Evolutionary conservation across 2,888 invertebrate species (phyloP).

Genomic region (Pimpla rufipes): DNA sequence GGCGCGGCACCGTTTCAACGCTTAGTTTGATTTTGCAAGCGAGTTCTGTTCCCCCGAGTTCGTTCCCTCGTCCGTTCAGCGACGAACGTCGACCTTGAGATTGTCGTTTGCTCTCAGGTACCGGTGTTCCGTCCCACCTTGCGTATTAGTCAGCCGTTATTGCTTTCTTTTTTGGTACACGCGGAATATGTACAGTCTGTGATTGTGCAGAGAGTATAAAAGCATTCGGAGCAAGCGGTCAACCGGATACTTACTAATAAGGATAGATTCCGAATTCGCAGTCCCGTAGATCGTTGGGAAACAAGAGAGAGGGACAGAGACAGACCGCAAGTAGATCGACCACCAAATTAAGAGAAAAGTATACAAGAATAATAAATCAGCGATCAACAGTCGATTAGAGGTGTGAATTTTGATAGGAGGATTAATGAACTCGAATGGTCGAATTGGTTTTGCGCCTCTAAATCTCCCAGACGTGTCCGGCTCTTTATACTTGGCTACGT

Average conservation of each 20-base stretch:
- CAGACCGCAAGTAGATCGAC: slow-evolving; percentile 82
- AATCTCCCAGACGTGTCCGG: not conserved
- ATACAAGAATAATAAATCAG: slow-evolving; percentile 75
- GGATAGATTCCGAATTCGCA: slow-evolving; percentile 69
- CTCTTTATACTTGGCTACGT: not conserved
- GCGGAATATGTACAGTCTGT: slow-evolving; percentile 3
- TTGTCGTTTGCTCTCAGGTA: slow-evolving; percentile 37
- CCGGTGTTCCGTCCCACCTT: slow-evolving; percentile 30
- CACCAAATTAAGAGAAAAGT: slow-evolving; percentile 83
- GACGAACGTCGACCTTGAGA: slow-evolving; percentile 29
- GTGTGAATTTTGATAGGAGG: slow-evolving; percentile 11
- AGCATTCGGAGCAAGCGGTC: slow-evolving; percentile 62
- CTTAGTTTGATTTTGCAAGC: slow-evolving; percentile 21
- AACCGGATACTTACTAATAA: slow-evolving; percentile 83
- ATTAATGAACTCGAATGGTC: not conserved
- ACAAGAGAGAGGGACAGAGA: slow-evolving; percentile 73
- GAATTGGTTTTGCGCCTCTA: not conserved
- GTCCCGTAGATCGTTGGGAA: slow-evolving; percentile 64
- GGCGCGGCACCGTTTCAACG: slow-evolving; percentile 12
- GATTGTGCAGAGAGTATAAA: slow-evolving; percentile 35
- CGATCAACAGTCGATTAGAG: slow-evolving; percentile 14
- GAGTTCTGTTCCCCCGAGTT: slow-evolving; percentile 32
- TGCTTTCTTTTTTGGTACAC: slow-evolving; percentile 19
- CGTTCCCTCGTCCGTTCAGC: slow-evolving; percentile 7
- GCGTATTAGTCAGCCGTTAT: slow-evolving; percentile 47